Percentiles rank a stretch among this genome's conserved stretches.
Evolutionary conservation across 2,113 vertebrate genomes (phyloP).

Genomic region (Lamprologus callipterus): DNA sequence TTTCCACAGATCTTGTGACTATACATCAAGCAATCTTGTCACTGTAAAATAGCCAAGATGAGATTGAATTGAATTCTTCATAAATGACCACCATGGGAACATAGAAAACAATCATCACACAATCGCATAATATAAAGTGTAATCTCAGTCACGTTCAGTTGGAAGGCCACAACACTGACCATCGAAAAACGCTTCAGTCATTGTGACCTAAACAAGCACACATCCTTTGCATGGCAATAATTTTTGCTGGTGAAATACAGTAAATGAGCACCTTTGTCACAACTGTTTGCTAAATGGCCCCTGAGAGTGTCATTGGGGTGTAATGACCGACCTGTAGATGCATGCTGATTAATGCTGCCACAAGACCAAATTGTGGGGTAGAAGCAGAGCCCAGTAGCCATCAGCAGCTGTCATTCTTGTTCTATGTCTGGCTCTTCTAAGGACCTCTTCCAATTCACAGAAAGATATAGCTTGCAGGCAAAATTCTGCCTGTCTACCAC

Average conservation of each 20-base stretch:
- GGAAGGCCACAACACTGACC: not conserved
- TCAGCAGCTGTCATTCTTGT: constrained; percentile 57
- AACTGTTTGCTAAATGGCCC: not conserved
- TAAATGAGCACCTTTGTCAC: constrained; percentile 14
- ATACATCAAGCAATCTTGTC: constrained; percentile 19
- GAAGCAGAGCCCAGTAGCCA: not conserved
- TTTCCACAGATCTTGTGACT: constrained; percentile 13
- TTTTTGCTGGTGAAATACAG: not conserved
- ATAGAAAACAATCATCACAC: not conserved
- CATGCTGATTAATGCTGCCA: not conserved
- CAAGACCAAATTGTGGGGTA: not conserved
- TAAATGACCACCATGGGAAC: constrained; percentile 15
- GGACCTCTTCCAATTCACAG: constrained; percentile 40
- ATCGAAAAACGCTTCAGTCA: constrained; percentile 8
- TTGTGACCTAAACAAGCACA: constrained; percentile 5
- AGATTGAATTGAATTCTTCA: not conserved
- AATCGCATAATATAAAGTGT: not conserved
- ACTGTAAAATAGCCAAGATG: not conserved
- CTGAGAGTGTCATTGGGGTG: not conserved
- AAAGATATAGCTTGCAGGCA: constrained; percentile 40
- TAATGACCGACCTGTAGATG: not conserved
- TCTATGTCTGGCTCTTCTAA: constrained; percentile 44
- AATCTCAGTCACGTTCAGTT: constrained; percentile 2
- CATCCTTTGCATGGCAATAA: not conserved
- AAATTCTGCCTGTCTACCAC: constrained; percentile 45